Evolutionary conservation across 2,113 vertebrate genomes (phyloP).

Genomic region (Puma concolor): DNA sequence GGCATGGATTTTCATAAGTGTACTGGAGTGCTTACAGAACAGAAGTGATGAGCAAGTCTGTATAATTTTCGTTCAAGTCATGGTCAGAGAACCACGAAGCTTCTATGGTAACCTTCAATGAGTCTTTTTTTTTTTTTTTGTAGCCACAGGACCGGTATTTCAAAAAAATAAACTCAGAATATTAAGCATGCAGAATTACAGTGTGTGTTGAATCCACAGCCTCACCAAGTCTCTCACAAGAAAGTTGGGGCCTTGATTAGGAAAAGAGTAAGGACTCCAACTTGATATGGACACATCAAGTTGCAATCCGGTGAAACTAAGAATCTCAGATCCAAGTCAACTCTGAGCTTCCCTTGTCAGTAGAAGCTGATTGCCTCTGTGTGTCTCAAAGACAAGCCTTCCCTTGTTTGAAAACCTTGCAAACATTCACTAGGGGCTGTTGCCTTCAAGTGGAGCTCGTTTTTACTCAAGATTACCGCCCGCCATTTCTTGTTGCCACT

Average conservation of each 20-base stretch:
- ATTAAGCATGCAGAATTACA: neutral
- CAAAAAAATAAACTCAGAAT: neutral
- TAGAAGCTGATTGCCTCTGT: neutral
- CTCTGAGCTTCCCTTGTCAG: neutral
- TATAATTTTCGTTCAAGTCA: neutral
- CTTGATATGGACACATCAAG: neutral
- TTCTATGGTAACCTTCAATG: neutral
- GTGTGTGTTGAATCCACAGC: neutral
- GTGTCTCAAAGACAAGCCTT: neutral
- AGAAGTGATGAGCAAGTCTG: neutral
- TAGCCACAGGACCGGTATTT: neutral
- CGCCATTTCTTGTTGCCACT: neutral
- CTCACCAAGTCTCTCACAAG: neutral
- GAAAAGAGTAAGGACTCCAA: neutral
- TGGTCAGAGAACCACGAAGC: neutral
- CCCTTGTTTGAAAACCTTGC: neutral
- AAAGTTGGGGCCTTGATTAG: neutral
- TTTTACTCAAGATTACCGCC: neutral
- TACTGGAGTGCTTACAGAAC: neutral
- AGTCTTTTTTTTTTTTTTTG: neutral
- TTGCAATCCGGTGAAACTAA: neutral
- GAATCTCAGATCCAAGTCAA: neutral
- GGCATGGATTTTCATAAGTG: neutral
- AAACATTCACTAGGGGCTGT: neutral
- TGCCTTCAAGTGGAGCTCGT: neutral